These are phyloP conservation scores for Corvus hawaiiensis DNA, from an alignment of 2,113 vertebrate genomes.

Conservation along the genomic window DNA sequence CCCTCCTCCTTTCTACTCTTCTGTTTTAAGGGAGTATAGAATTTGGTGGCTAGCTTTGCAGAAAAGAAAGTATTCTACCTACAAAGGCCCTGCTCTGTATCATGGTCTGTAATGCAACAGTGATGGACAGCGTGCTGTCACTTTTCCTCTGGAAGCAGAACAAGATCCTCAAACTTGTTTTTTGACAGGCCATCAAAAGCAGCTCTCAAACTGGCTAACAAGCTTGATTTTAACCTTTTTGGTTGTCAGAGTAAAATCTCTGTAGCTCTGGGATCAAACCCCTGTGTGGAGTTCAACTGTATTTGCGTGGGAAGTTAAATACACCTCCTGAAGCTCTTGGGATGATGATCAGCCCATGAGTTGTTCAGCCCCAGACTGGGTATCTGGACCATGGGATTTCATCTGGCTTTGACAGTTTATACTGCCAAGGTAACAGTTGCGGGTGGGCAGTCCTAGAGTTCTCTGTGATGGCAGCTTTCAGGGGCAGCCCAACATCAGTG, in stretches of 20 bases:
- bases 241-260: not conserved
- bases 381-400: not conserved
- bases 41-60: not conserved
- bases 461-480: not conserved
- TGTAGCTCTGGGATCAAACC: not conserved
- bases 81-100: not conserved
- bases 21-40: not conserved
- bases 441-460: not conserved
- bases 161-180: not conserved
- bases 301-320: not conserved
- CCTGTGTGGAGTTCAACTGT: not conserved
- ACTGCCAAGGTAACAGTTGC: not conserved
- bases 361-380: not conserved
- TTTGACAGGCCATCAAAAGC: not conserved
- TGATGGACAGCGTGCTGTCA: not conserved
- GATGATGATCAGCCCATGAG: not conserved
- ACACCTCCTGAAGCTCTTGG: not conserved
- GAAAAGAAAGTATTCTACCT: not conserved
- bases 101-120: not conserved
- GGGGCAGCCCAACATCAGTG: not conserved
- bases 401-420: not conserved
- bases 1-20: not conserved
- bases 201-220: not conserved
- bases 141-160: not conserved
- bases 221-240: not conserved